Evolutionary conservation across 2,113 vertebrate species (phyloP).

Genomic region (Acrocephalus arundinaceus): DNA sequence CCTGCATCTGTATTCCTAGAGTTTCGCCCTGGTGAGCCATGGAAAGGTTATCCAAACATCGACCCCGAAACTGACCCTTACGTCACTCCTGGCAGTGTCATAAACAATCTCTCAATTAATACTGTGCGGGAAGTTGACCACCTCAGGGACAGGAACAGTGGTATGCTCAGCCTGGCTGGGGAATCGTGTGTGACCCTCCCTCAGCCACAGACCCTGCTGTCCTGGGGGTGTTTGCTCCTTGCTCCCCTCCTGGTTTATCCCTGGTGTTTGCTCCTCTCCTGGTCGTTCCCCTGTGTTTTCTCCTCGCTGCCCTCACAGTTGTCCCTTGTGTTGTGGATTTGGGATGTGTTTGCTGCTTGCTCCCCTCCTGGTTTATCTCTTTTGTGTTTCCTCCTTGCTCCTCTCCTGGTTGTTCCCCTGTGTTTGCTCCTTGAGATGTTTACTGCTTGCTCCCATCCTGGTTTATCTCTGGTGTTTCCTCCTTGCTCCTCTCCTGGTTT

Average conservation of each 20-base stretch:
- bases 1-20: slow-evolving; percentile 73
- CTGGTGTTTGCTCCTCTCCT: not conserved
- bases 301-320: not conserved
- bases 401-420: too few species aligned
- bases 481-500: too few species aligned
- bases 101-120: slow-evolving; percentile 98
- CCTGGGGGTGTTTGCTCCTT: not conserved
- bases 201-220: not conserved
- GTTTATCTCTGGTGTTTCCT: too few species aligned
- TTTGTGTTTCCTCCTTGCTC: too few species aligned
- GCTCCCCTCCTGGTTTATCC: not conserved
- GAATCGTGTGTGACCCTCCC: rapidly evolving
- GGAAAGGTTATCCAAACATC: slow-evolving; percentile 99
- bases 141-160: slow-evolving; percentile 99
- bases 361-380: not conserved
- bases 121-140: slow-evolving; percentile 99
- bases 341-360: too few species aligned
- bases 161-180: slow-evolving; percentile 66
- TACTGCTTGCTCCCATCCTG: not conserved
- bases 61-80: slow-evolving; percentile 99
- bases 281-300: not conserved
- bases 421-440: not conserved
- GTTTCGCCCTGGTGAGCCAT: slow-evolving; percentile 98
- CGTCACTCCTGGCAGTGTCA: slow-evolving; percentile 99
- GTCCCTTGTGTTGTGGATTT: too few species aligned